Conservation (phyloP, 2,888 invertebrate genomes). For the Drosophila formosana region DNA sequence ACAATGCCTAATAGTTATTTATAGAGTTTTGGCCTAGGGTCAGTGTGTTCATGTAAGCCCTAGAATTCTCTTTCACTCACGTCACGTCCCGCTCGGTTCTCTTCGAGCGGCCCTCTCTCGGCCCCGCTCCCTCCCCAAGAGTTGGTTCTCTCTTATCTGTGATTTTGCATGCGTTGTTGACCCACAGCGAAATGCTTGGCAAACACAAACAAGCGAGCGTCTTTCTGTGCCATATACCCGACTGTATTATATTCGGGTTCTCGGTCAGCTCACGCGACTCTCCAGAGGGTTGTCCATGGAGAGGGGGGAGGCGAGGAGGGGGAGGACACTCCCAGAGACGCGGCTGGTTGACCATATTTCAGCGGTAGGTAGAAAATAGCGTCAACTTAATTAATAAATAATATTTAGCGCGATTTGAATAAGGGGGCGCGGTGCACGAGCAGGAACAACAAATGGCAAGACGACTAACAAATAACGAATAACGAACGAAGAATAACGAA, state of each 20-base stretch:
- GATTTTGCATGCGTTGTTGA: conserved; percentile 54
- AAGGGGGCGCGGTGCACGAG: conserved; percentile 13
- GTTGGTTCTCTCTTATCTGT: conserved; percentile 3
- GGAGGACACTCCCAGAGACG: conserved; percentile 59
- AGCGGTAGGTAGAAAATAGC: conserved; percentile 53
- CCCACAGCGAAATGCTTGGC: conserved; percentile 54
- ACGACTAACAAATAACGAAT: background rate
- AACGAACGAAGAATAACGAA: background rate
- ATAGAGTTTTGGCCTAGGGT: conserved; percentile 41
- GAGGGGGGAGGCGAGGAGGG: background rate
- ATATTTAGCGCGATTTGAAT: conserved; percentile 72
- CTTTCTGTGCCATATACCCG: conserved; percentile 9
- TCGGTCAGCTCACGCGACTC: conserved; percentile 45
- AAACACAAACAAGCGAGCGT: conserved; percentile 40
- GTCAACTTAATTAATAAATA: conserved; percentile 81
- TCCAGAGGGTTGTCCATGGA: conserved; percentile 8
- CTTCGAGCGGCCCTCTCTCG: background rate
- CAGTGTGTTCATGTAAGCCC: conserved; percentile 15
- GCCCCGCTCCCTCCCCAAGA: conserved; percentile 4
- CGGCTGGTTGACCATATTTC: conserved; percentile 46
- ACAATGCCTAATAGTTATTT: conserved; percentile 42
- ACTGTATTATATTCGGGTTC: no score
- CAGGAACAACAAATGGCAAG: conserved; percentile 14
- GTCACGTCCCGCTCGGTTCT: conserved; percentile 7
- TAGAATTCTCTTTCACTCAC: conserved; percentile 2